Evolutionary conservation across 2,797 vertebrate genomes (phyloP).

Genomic region (Myiothlypis coronata): DNA sequence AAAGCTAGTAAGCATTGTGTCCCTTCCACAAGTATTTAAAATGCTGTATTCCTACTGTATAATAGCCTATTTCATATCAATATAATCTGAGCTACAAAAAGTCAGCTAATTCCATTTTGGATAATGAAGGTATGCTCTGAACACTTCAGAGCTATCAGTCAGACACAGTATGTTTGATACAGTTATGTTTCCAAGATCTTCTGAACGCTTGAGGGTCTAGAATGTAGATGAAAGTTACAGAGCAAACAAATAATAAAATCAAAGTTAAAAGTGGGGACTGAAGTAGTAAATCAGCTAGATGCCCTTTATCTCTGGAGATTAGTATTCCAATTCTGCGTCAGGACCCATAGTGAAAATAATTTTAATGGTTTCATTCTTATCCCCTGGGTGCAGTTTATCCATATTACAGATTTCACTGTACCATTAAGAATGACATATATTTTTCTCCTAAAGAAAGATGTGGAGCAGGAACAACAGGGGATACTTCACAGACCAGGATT

Average conservation of each 20-base stretch:
- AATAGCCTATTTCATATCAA: not conserved
- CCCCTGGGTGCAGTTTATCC: not conserved
- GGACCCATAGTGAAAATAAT: not conserved
- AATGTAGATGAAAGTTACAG: not conserved
- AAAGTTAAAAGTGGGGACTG: not conserved
- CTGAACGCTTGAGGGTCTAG: not conserved
- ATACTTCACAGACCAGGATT: not conserved
- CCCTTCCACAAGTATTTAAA: not conserved
- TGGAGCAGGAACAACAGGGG: conserved; percentile 4
- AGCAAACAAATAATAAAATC: conserved; percentile 1
- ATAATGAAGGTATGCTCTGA: not conserved
- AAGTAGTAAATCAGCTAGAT: not conserved
- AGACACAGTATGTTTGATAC: not conserved
- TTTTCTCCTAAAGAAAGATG: conserved; percentile 11
- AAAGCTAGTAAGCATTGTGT: conserved; percentile 25
- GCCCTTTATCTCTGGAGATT: not conserved
- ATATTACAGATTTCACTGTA: not conserved
- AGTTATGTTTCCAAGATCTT: not conserved
- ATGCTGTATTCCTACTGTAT: not conserved
- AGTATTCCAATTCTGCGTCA: not conserved
- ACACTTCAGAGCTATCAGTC: not conserved
- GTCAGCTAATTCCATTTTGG: conserved; percentile 25
- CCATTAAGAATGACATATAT: not conserved
- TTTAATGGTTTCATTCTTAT: not conserved
- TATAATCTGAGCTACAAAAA: conserved; percentile 5